These are phyloP conservation scores for Thinocorus orbignyianus DNA, from an alignment of 2,113 vertebrate species.

Conservation along the genomic window DNA sequence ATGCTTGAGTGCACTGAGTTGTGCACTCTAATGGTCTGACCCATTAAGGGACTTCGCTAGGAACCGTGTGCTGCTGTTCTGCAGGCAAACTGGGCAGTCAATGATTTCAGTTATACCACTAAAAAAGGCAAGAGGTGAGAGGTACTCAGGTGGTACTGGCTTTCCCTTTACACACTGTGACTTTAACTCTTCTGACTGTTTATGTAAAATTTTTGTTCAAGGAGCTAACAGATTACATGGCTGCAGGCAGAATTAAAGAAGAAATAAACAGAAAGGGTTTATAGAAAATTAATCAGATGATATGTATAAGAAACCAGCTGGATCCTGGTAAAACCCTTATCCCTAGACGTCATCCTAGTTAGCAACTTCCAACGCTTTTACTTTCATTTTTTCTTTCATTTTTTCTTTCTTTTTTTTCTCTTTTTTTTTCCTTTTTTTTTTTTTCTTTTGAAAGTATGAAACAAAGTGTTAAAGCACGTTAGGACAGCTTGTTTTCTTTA, in stretches of 20 bases:
- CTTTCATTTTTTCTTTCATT: no score
- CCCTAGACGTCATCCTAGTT: background rate
- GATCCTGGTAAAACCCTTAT: background rate
- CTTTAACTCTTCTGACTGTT: background rate
- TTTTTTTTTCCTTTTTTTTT: background rate
- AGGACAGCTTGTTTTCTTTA: background rate
- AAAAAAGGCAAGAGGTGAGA: slow-evolving; percentile 19
- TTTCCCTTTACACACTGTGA: background rate
- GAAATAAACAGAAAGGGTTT: background rate
- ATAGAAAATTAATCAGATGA: background rate
- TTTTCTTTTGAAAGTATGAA: background rate
- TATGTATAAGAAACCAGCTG: background rate
- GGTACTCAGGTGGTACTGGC: background rate
- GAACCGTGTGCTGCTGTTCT: background rate
- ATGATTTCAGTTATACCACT: slow-evolving; percentile 10
- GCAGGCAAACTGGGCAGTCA: slow-evolving; percentile 13
- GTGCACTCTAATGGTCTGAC: slow-evolving; percentile 25
- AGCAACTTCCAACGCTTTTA: fast-evolving
- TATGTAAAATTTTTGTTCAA: background rate
- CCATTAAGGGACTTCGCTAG: background rate
- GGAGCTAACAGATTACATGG: background rate
- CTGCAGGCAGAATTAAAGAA: background rate
- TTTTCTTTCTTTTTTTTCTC: background rate
- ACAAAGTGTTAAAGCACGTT: background rate
- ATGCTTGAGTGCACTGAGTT: slow-evolving; percentile 24